These are phyloP conservation scores for Fragum whitleyi DNA, from an alignment of 2,888 invertebrate genomes.

Conservation along the genomic window DNA sequence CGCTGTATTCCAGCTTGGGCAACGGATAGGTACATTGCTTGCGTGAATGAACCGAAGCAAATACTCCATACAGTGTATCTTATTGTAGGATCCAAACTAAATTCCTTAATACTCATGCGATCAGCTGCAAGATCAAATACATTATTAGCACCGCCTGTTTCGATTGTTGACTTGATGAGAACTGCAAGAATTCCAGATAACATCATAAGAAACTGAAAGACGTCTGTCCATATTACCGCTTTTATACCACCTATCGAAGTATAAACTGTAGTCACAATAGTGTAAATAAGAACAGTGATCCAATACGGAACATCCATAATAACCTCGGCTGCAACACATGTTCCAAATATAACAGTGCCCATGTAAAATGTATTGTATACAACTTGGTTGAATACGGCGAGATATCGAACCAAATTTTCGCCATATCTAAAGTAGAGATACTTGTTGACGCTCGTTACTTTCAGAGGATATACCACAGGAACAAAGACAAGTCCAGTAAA, in stretches of 20 bases:
- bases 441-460: background rate
- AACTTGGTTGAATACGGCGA: background rate
- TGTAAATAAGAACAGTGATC: constrained; percentile 43
- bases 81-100: constrained; percentile 44
- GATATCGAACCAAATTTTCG: background rate
- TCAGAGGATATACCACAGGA: background rate
- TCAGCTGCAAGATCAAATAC: background rate
- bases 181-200: constrained; percentile 43
- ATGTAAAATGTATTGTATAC: background rate
- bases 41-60: constrained; percentile 28
- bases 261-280: constrained; percentile 39
- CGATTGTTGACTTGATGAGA: constrained; percentile 30
- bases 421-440: background rate
- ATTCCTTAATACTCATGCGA: constrained; percentile 21
- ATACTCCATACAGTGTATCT: constrained; percentile 42
- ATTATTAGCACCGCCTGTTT: constrained; percentile 29
- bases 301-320: constrained; percentile 44
- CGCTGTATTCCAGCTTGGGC: constrained; percentile 49
- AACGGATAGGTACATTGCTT: constrained; percentile 13
- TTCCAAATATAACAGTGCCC: constrained; percentile 21
- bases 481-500: background rate
- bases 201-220: constrained; percentile 43
- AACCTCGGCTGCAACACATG: constrained; percentile 36
- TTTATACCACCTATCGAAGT: constrained; percentile 48
- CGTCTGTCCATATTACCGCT: constrained; percentile 53